Evolutionary conservation across 2,888 invertebrate species (phyloP).

Genomic region (Noctuana brunneofusca): DNA sequence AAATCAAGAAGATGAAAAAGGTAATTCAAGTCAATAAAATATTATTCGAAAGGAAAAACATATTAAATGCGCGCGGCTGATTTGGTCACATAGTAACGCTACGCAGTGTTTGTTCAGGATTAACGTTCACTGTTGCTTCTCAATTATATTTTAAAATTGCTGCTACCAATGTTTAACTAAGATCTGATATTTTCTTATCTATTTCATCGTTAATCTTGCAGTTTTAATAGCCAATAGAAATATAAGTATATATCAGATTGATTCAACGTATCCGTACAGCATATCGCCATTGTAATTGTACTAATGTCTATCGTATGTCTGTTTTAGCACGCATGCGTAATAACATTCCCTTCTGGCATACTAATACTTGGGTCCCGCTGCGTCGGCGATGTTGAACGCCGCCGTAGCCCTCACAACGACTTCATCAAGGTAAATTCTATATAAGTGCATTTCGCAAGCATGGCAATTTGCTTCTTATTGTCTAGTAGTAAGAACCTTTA

Average conservation of each 20-base stretch:
- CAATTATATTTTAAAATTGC: constrained; percentile 49
- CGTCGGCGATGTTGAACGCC: constrained; percentile 61
- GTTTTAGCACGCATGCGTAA: constrained; percentile 83
- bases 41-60: constrained; percentile 52
- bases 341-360: constrained; percentile 83
- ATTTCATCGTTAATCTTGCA: not conserved
- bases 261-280: constrained; percentile 22
- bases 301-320: constrained; percentile 79
- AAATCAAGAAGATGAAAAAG: constrained; percentile 83
- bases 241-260: constrained; percentile 36
- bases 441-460: constrained; percentile 47
- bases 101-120: constrained; percentile 59
- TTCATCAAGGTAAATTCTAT: constrained; percentile 67
- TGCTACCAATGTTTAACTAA: constrained; percentile 48
- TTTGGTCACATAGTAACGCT: constrained; percentile 67
- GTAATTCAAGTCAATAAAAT: constrained; percentile 72
- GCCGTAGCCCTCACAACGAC: constrained; percentile 48
- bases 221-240: not conserved
- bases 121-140: constrained; percentile 60
- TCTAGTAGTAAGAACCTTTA: constrained; percentile 25
- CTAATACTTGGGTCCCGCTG: constrained; percentile 75
- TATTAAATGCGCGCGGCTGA: constrained; percentile 59
- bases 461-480: constrained; percentile 48
- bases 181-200: constrained; percentile 54
- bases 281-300: constrained; percentile 45